Evolutionary conservation across 2,113 vertebrate genomes (phyloP), one percentile per base, ranked within the genome.

Genomic region (Pangasianodon gigas): DNA sequence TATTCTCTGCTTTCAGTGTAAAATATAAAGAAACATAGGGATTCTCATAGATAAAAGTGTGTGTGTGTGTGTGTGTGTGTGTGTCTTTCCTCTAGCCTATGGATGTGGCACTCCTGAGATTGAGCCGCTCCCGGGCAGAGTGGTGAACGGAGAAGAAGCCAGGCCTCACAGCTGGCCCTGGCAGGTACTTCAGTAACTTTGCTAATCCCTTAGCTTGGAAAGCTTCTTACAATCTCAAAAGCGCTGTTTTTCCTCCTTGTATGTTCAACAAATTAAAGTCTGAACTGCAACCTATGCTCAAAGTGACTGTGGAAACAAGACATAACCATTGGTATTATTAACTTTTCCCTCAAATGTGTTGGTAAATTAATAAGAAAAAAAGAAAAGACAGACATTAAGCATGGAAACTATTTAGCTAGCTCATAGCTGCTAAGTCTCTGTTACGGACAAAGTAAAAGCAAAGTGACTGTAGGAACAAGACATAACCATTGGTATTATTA

Each of bases 121-220:
- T 5, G 62, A 92, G 3, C 94, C 94, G 7, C 80, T 90, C n/a
- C 92, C 80, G 52, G 91, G 65, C 74, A 92, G 93, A 88, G 93
- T 96, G 85, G 95, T 96, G 52, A 96, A 95, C 19, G 95, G 95
- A 85, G 91, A 92, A 58, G 93, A 96, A 14, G 95, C 95, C 24
- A 87, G 84, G 0, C 91, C 95, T 0, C 93, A 95, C 52, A 96
- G 94, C 92, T 96, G 95, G 95, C 95, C 95, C 11, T 96, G 95
- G 95, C 95, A 96, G 95, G 95, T 96, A 88, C 82, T 32, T 58
- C 54, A 58, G 11, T 75, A 81, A 44, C 58, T 62, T 84, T 62
- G 10, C 82, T 44, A 84, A 84, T 44, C 56, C 19, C 19, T 84
- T 26, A 60, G 10, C 54, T 60, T 81, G 79, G 48, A 54, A 81